Evolutionary conservation across 2,113 vertebrate genomes (phyloP), one percentile per base, ranked within the genome.

Genomic region (Alaudala cheleensis): DNA sequence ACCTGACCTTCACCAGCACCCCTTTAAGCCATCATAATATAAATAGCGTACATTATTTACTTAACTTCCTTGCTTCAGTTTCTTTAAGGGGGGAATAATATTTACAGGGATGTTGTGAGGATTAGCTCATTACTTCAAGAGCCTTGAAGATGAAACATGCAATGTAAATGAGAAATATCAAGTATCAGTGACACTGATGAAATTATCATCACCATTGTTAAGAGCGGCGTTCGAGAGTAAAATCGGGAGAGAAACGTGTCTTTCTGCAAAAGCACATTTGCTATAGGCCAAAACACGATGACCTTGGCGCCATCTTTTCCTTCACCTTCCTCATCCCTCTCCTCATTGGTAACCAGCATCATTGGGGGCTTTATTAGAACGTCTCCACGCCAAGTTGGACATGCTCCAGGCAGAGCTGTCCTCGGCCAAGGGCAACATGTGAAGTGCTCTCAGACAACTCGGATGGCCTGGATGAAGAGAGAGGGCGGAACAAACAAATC

Each of bases 361-460:
- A 91, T 95, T 97, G 93, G 86, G 95, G 95, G 96, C 95, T 95
- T 95, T 97, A 97, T 95, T 96, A 96, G 96, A 95, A 94, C 65
- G 51, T 93, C 96, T 95, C 93, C 88, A 96, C 88, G 95, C 97
- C 97, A 95, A 94, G 95, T 93, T 97, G 97, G 97, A 97, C 89
- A 70, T 73, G 70, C 92, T 97, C 96, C 97, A 98, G 96, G 93
- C 94, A 95, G 94, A 94, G 92, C 95, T 24, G 97, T 95, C 95
- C 96, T 96, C 96, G 13, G 96, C 93, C 97, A 98, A 98, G 97
- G 98, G 97, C 97, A 96, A 94, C 88, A 92, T 79, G 23, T 86
- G 87, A 97, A 97, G 95, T 93, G 95, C 96, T 91, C 95, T 84
- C 93, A 97, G 96, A 91, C 96, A 96, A 96, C 80, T 91, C 42